phyloP scores from a whole-genome alignment of 23 tunicate genomes.

The Trididemnum clinides region DNA sequence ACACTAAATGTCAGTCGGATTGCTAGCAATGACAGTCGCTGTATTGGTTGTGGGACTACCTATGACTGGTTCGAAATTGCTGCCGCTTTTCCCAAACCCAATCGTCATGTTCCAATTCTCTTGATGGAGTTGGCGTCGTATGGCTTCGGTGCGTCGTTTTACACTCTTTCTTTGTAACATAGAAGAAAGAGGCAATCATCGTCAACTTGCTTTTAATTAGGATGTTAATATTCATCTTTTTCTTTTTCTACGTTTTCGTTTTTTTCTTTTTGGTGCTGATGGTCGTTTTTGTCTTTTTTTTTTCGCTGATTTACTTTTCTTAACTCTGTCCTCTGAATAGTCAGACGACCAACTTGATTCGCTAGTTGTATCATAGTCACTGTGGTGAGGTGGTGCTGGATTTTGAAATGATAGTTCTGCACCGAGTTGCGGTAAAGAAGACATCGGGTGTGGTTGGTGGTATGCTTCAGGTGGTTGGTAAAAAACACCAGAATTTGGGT shows the following conservation, averaged over 20 bases:
- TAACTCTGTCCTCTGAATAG: not conserved
- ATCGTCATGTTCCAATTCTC: no score
- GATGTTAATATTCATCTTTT: not conserved
- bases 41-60: no score
- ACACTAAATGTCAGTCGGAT: no score
- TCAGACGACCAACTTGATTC: not conserved
- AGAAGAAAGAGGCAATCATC: no score
- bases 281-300: not conserved
- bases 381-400: not conserved
- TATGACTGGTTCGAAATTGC: no score
- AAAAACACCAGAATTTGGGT: not conserved
- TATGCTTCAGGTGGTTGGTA: not conserved
- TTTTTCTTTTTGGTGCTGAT: not conserved
- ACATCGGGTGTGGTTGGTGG: not conserved
- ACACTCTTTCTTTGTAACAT: no score
- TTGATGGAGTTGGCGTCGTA: no score
- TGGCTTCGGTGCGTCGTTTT: no score
- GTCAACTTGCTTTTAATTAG: no score
- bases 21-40: no score
- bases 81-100: no score
- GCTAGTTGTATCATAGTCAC: not conserved
- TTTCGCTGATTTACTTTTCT: not conserved
- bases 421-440: no score
- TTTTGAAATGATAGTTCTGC: not conserved
- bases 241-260: not conserved